phyloP scores from a whole-genome alignment of 2,797 vertebrate species.

The Ctenosaura bakeri region DNA sequence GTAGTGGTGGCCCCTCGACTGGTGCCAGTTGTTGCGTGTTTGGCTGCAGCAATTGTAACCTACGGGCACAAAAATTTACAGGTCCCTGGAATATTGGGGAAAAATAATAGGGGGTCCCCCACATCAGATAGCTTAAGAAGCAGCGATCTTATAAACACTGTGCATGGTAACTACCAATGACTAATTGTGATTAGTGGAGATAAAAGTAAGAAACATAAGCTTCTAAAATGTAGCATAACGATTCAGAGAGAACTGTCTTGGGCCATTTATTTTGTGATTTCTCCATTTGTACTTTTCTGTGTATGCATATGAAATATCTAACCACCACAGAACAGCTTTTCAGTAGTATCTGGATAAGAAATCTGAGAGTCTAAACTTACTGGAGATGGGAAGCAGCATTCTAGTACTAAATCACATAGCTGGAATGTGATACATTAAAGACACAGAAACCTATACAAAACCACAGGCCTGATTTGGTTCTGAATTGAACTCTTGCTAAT shows the following conservation, averaged over 20 bases:
- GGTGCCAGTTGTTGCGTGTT: no score
- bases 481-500: constrained; percentile 51
- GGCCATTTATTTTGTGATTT: not conserved
- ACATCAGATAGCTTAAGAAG: no score
- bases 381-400: not conserved
- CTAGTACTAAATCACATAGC: constrained; percentile 29
- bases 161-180: not conserved
- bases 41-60: no score
- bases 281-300: not conserved
- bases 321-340: not conserved
- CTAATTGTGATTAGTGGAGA: not conserved
- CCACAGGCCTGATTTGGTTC: constrained; percentile 33
- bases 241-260: not conserved
- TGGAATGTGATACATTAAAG: not conserved
- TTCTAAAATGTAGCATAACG: not conserved
- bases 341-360: not conserved
- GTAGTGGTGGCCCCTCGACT: no score
- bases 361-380: not conserved
- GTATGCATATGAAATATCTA: constrained; percentile 37
- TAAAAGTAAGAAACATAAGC: not conserved
- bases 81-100: no score
- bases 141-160: not conserved
- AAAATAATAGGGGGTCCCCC: no score
- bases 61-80: no score
- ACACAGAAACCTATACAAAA: constrained; percentile 54